Percentiles rank a stretch among this genome's conserved stretches.
These are phyloP conservation scores for Ochropleura plecta DNA, from an alignment of 2,888 invertebrate species.

Conservation along the genomic window DNA sequence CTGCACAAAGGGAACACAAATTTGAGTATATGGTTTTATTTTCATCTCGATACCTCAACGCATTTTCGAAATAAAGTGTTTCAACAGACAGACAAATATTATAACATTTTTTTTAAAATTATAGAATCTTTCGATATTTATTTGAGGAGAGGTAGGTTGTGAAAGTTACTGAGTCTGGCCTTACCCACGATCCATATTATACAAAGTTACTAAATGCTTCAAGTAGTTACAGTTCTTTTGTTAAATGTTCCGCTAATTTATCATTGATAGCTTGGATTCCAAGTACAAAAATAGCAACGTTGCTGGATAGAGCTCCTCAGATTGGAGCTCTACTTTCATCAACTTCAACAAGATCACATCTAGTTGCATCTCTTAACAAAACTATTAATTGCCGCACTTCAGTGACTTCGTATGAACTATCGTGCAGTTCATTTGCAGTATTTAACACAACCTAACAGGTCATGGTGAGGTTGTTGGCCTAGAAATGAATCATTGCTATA, in stretches of 20 bases:
- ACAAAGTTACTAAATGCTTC: neutral
- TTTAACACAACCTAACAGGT: constrained; percentile 7
- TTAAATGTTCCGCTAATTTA: neutral
- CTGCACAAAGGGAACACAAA: too few relatives aligned
- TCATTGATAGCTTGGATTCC: too few relatives aligned
- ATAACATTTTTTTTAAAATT: too few relatives aligned
- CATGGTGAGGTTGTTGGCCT: constrained; percentile 32
- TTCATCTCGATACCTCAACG: too few relatives aligned
- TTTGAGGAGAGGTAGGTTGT: neutral
- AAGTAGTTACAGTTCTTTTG: neutral
- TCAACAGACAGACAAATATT: too few relatives aligned
- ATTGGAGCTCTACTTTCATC: neutral
- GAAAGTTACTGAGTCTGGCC: neutral
- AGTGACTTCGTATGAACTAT: constrained; percentile 1
- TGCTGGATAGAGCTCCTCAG: neutral
- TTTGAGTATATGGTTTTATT: too few relatives aligned
- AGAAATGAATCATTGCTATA: constrained; percentile 20
- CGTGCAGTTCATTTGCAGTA: constrained; percentile 30
- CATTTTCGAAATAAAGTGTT: too few relatives aligned
- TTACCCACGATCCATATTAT: neutral
- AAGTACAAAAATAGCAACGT: neutral
- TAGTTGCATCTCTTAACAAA: neutral
- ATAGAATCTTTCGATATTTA: neutral
- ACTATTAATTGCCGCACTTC: neutral
- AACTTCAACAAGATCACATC: neutral